Evolutionary conservation across 2,888 invertebrate species (phyloP).

Genomic region (Petrolisthes manimaculis): DNA sequence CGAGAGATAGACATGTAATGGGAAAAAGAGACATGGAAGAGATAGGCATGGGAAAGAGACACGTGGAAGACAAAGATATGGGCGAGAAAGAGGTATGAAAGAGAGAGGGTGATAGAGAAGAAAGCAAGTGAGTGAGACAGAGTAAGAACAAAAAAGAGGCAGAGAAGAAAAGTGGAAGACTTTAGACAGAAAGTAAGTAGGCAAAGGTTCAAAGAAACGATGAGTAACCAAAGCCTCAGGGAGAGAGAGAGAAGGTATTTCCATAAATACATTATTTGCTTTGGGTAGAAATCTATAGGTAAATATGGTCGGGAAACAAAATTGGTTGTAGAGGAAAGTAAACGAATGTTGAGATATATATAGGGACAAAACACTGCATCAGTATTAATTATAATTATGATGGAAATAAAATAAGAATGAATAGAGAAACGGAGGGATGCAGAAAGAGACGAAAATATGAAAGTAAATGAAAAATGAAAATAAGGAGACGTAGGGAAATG

Average conservation of each 20-base stretch:
- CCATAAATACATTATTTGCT: too few relatives aligned
- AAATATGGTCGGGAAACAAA: too few relatives aligned
- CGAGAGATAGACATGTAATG: neutral
- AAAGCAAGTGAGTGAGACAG: neutral
- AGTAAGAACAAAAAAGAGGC: neutral
- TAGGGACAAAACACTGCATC: too few relatives aligned
- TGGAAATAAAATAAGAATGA: too few relatives aligned
- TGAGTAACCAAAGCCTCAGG: too few relatives aligned
- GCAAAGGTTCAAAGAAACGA: neutral
- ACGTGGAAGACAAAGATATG: neutral
- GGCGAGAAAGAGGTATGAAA: neutral
- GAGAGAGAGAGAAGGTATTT: neutral
- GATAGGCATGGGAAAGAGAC: neutral
- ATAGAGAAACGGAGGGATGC: neutral
- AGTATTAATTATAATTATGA: too few relatives aligned
- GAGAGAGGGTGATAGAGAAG: neutral
- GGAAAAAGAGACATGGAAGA: neutral
- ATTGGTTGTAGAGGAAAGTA: too few relatives aligned
- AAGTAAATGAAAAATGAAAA: neutral
- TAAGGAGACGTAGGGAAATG: neutral
- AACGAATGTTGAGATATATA: too few relatives aligned
- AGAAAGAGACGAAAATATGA: neutral
- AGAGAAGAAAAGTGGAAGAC: neutral
- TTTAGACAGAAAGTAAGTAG: neutral
- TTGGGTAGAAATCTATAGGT: too few relatives aligned